Base-by-base conservation (phyloP, 1,140 invertebrate species). In the Lepidurus couesii region DNA sequence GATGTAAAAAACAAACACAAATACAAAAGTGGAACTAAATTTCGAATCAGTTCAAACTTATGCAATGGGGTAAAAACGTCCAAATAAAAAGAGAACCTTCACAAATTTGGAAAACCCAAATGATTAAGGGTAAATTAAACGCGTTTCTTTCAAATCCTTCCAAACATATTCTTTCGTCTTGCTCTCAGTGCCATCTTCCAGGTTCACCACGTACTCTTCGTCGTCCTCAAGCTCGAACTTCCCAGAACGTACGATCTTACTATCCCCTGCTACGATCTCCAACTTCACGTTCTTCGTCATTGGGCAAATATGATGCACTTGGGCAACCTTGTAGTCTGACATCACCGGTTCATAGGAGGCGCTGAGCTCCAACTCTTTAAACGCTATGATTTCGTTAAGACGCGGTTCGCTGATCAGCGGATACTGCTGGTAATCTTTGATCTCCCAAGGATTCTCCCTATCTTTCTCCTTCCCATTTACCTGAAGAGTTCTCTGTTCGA, bases 121-220 rank as follows among this genome's bases (percentile, higher is more conserved):
- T 65, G 13, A 65, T n/a, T 21, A 65, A 7, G 76, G 76, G 21
- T 53, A 77, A 77, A 77, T 77, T 77, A 77, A 47, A 47, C 76
- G 76, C 5, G 76, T 45, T 8, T 77, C 76, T 1, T 53, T 77
- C 76, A 77, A 53, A 11, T 77, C 24, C 16, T 47, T 77, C 76
- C 75, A 47, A 44, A 42, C 26, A n/a, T 16, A 24, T 11, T 47
- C 24, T 47, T 13, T 26, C 21, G 3, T 13, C 13, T 44, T 76
- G 8, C n/a, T 42, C n/a, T 26, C 16, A 24, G 16, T 26, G 13
- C 26, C 21, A 53, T 16, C 24, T 7, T 47, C 76, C 3, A 42
- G 34, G 8, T 44, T 7, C 8, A 42, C 16, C 8, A 42, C 42
- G 45, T 77, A 21, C 0, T 11, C 75, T 7, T 77, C 44, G 24